These are phyloP conservation scores for Kryptolebias ocellatus DNA, from an alignment of 2,797 vertebrate species.

Conservation along the genomic window DNA sequence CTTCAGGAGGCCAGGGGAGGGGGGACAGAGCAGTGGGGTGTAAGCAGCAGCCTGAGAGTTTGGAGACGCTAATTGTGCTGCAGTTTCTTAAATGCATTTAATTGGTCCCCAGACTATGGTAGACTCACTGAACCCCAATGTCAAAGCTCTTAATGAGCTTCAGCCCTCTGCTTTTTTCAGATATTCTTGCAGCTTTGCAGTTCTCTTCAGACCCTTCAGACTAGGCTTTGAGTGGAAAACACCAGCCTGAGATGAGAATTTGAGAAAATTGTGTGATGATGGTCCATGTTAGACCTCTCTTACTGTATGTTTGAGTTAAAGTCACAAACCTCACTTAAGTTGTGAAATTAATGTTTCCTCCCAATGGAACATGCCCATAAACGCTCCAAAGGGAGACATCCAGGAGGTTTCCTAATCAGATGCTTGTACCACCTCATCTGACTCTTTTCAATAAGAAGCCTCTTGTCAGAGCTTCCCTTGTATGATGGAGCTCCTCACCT, in stretches of 20 bases:
- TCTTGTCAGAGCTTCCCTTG: too few species aligned
- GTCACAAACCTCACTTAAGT: not conserved
- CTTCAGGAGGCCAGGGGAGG: constrained; percentile 23
- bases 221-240: constrained; percentile 17
- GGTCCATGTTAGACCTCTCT: constrained; percentile 2
- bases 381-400: too few species aligned
- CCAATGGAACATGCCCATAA: too few species aligned
- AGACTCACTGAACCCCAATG: constrained; percentile 60
- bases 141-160: constrained; percentile 73
- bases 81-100: constrained; percentile 64
- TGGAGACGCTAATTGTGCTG: constrained; percentile 27
- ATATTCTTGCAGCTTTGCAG: constrained; percentile 3
- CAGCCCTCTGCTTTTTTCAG: constrained; percentile 25
- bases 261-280: not conserved
- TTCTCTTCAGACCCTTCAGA: constrained; percentile 23
- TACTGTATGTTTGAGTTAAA: not conserved
- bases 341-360: too few species aligned
- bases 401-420: too few species aligned
- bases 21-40: constrained; percentile 3
- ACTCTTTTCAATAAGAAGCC: too few species aligned
- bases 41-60: constrained; percentile 46
- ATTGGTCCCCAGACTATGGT: constrained; percentile 79
- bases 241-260: constrained; percentile 24
- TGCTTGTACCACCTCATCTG: too few species aligned
- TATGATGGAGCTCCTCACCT: too few species aligned